Conservation (phyloP, 2,888 invertebrate species). For the Cheilosia scutellata region DNA sequence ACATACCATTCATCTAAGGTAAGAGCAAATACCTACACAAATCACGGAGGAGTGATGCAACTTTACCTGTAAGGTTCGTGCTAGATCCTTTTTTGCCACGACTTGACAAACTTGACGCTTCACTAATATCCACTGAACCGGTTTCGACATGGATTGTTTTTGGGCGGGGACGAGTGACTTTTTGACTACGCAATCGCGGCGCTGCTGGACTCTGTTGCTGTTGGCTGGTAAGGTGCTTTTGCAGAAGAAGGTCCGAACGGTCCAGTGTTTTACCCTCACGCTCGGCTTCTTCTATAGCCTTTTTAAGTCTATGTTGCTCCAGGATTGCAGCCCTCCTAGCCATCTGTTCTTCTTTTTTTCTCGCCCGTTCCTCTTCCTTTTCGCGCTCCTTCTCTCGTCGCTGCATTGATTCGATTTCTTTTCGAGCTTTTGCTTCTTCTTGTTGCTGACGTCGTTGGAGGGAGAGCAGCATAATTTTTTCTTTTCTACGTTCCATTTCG, state of each 20-base stretch:
- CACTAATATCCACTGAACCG: constrained; percentile 90
- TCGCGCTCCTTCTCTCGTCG: constrained; percentile 90
- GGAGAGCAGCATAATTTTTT: constrained; percentile 94
- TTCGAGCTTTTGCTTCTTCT: constrained; percentile 93
- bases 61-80: constrained; percentile 92
- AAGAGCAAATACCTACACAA: constrained; percentile 2
- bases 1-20: constrained; percentile 35
- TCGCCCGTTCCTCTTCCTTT: constrained; percentile 90
- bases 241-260: constrained; percentile 87
- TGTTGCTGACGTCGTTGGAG: constrained; percentile 95
- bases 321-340: constrained; percentile 94
- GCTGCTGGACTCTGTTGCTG: constrained; percentile 81
- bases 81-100: constrained; percentile 92
- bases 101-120: constrained; percentile 89
- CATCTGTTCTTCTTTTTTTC: constrained; percentile 92
- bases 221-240: constrained; percentile 84
- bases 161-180: constrained; percentile 90
- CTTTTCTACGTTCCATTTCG: constrained; percentile 97
- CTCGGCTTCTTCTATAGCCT: constrained; percentile 96
- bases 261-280: constrained; percentile 94
- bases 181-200: constrained; percentile 88
- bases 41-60: not conserved
- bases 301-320: constrained; percentile 96
- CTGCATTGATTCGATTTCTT: constrained; percentile 92
- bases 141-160: constrained; percentile 96